phyloP scores from a whole-genome alignment of 2,113 vertebrate genomes.

The Onychostruthus taczanowskii region DNA sequence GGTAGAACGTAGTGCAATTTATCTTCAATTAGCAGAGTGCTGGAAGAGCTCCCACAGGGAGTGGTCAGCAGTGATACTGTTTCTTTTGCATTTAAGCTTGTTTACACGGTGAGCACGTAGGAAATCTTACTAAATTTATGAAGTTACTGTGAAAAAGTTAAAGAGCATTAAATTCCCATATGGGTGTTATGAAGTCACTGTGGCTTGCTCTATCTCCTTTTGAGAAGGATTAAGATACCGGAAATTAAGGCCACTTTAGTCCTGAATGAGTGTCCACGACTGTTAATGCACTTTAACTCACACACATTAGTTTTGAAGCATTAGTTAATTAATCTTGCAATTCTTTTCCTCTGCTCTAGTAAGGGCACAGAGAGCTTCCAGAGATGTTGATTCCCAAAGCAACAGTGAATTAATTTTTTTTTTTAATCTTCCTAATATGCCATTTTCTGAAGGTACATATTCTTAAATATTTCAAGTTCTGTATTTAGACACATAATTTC shows the following conservation, averaged over 20 bases:
- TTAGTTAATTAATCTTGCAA: constrained; percentile 9
- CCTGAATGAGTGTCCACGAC: neutral
- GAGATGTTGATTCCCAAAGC: neutral
- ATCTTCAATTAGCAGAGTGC: neutral
- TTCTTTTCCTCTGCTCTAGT: neutral
- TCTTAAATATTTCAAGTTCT: neutral
- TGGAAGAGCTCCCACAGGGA: neutral
- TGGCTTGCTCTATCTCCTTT: neutral
- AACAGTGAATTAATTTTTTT: neutral
- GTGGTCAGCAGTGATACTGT: neutral
- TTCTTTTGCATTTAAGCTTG: neutral
- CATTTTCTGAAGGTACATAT: neutral
- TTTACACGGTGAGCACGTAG: neutral
- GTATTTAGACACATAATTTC: neutral
- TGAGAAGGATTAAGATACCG: neutral
- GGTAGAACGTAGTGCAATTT: neutral
- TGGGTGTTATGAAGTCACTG: neutral
- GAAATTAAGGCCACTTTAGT: neutral
- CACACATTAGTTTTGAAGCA: neutral
- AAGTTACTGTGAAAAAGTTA: neutral
- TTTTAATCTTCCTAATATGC: neutral
- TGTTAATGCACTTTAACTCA: neutral
- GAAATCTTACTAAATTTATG: neutral
- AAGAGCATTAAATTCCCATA: neutral
- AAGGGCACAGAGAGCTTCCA: neutral